Base-by-base conservation (phyloP, 2,888 invertebrate genomes). In the Philaethria dido region DNA sequence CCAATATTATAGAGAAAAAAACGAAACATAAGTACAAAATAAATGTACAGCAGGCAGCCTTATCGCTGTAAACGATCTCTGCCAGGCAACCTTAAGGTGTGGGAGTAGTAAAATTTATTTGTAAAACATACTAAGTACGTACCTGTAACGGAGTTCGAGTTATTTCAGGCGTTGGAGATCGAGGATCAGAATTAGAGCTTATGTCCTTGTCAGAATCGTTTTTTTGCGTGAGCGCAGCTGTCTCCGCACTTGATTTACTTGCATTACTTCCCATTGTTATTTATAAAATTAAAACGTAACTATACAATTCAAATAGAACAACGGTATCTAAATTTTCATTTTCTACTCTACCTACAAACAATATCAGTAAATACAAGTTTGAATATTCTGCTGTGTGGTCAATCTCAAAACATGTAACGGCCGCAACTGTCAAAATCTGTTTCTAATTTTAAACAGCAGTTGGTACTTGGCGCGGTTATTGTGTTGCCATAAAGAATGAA, bases 131-230 rank as follows among this genome's bases (percentile, higher is more conserved):
- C 60, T 55, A 50, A 20, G 13, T 66, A 78, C 77, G 79, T 88
- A 94, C 94, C 86, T 94, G 92, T 73, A 94, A 83, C 48, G 94
- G 94, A 59, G 94, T 94, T 69, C 94, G 84, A 68, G 88, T 80
- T 73, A 94, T 93, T 80, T 94, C 93, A 62, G 91, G 88, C 79
- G 93, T 94, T 33, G 94, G 94, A 65, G 94, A 94, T 77, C 94
- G 88, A 64, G 94, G 94, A 86, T 94, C 94, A 67, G 84, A 73
- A 77, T 81, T 86, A 72, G 72, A 77, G 74, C 76, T 78, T 69
- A 75, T 69, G 70, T 88, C 85, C 69, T 77, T 72, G 69, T 87
- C 84, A 64, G 75, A 73, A 61, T 88, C 85, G 71, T 78, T 82
- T 72, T 85, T 87, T 78, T 81, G 77, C 63, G 73, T 70, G 66